These are phyloP conservation scores for Ophioninae sp. DNA, from an alignment of 2,888 invertebrate genomes.

Conservation along the genomic window DNA sequence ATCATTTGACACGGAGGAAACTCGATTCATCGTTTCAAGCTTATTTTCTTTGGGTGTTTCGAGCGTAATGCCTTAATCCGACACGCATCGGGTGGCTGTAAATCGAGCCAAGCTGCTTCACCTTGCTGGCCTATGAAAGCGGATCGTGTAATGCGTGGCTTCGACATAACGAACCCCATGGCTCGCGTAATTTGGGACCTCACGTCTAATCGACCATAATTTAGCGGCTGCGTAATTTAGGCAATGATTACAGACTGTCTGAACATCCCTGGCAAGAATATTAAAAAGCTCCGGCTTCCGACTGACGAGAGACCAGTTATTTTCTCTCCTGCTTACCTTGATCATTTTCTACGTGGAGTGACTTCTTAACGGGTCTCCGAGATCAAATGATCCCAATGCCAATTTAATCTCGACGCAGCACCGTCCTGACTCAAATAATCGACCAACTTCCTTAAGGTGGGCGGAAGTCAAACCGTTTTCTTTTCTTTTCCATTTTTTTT, in stretches of 20 bases:
- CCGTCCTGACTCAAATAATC: too few relatives aligned
- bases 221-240: slow-evolving; percentile 56
- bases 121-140: slow-evolving; percentile 41
- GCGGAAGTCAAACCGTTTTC: too few relatives aligned
- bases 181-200: slow-evolving; percentile 55
- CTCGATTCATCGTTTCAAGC: slow-evolving; percentile 11
- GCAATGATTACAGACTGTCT: slow-evolving; percentile 54
- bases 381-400: background rate
- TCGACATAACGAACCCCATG: slow-evolving; percentile 27
- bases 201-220: slow-evolving; percentile 56
- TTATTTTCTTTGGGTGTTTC: slow-evolving; percentile 28
- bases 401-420: background rate
- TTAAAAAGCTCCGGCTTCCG: slow-evolving; percentile 46
- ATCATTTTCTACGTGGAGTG: slow-evolving; percentile 13
- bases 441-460: too few relatives aligned
- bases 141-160: slow-evolving; percentile 56
- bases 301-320: background rate
- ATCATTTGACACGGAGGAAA: background rate
- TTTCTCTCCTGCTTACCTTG: slow-evolving; percentile 10
- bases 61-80: slow-evolving; percentile 48
- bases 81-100: slow-evolving; percentile 55
- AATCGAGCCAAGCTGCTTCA: slow-evolving; percentile 43
- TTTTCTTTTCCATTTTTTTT: too few relatives aligned
- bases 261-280: slow-evolving; percentile 40
- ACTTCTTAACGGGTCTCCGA: slow-evolving; percentile 6